phyloP scores from a whole-genome alignment of 2,888 invertebrate species.

The Cenopis cana region DNA sequence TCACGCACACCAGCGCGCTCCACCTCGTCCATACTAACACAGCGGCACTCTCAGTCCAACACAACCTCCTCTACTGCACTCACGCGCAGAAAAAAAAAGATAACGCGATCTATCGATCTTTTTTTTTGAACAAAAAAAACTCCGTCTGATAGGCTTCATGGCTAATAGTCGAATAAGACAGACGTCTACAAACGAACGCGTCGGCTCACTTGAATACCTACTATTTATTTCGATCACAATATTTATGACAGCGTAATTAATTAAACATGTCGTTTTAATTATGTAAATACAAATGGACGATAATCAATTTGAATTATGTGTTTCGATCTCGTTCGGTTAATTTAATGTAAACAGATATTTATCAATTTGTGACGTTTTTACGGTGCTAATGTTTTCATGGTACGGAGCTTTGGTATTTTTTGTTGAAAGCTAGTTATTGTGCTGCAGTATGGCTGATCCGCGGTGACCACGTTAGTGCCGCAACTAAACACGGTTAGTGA shows the following conservation, averaged over 20 bases:
- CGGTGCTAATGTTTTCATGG: conserved; percentile 64
- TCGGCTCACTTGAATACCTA: conserved; percentile 54
- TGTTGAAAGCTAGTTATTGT: conserved; percentile 59
- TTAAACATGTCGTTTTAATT: conserved; percentile 81
- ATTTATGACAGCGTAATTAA: conserved; percentile 81
- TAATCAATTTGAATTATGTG: conserved; percentile 81
- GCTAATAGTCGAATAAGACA: conserved; percentile 74
- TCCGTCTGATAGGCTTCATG: conserved; percentile 68
- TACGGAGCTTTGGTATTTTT: conserved; percentile 64
- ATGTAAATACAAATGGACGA: conserved; percentile 81
- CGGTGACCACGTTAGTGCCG: conserved; percentile 61
- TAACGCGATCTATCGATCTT: conserved; percentile 84
- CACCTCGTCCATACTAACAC: conserved; percentile 76
- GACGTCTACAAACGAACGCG: conserved; percentile 78
- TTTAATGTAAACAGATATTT: conserved; percentile 81
- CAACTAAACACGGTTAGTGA: conserved; percentile 53
- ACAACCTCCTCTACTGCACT: conserved; percentile 84
- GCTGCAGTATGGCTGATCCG: conserved; percentile 60
- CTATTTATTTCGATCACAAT: conserved; percentile 72
- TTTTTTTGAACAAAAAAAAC: conserved; percentile 80
- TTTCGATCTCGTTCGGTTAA: conserved; percentile 74
- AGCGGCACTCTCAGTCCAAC: conserved; percentile 82
- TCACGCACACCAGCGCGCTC: conserved; percentile 70
- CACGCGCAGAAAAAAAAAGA: conserved; percentile 85
- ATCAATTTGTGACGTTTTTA: conserved; percentile 77